These are phyloP conservation scores for Glaucopsyche alexis DNA, from an alignment of 2,888 invertebrate genomes.

Conservation along the genomic window DNA sequence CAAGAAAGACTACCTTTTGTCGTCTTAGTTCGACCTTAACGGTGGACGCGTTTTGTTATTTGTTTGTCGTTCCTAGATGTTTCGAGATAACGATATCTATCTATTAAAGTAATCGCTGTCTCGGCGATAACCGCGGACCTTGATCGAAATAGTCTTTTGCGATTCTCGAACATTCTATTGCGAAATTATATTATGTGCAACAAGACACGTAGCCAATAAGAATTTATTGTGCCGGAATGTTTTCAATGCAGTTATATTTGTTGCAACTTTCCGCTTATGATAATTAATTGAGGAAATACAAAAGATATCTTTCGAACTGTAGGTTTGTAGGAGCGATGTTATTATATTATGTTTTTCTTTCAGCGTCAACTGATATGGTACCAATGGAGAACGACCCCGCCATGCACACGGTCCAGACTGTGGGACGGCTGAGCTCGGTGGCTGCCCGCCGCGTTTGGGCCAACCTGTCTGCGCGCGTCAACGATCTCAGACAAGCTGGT, in stretches of 20 bases:
- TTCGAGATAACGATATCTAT: constrained; percentile 5
- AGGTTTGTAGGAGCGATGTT: not conserved
- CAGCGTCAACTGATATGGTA: constrained; percentile 68
- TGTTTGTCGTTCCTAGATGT: not conserved
- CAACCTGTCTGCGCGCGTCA: constrained; percentile 82
- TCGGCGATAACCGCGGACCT: constrained; percentile 1
- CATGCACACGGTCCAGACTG: constrained; percentile 85
- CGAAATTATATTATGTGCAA: not conserved
- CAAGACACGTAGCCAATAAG: not conserved
- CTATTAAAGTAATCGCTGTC: not conserved
- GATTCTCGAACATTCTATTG: constrained; percentile 7
- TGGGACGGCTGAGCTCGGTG: constrained; percentile 85
- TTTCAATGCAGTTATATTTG: not conserved
- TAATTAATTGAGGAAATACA: not conserved
- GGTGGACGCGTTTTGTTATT: not conserved
- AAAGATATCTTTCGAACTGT: not conserved
- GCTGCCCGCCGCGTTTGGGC: constrained; percentile 85
- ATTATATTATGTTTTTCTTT: not conserved
- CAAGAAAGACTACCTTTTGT: not conserved
- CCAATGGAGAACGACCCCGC: constrained; percentile 82
- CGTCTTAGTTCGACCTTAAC: not conserved
- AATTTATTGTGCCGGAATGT: not conserved
- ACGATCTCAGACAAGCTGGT: constrained; percentile 66
- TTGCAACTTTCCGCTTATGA: not conserved
- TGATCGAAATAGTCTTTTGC: constrained; percentile 11